Conservation (phyloP, 30 jellyfish, hydroid and myxozoan species). For the Morbakka virulenta region DNA sequence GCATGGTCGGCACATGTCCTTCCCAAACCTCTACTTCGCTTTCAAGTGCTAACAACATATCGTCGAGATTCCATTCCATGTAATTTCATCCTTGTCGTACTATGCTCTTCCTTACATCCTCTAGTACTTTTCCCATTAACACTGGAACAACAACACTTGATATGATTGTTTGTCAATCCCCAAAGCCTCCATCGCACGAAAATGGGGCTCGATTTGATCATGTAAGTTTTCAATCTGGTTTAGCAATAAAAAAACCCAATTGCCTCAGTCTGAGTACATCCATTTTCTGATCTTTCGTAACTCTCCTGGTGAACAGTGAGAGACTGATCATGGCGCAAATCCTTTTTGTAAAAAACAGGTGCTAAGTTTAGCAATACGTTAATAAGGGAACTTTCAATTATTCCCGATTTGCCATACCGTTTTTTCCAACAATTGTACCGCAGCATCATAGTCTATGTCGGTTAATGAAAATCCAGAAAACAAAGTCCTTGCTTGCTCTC, state of each 20-base stretch:
- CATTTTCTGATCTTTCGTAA: too few species aligned
- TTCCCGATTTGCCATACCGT: background rate
- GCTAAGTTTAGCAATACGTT: slow-evolving; percentile 13
- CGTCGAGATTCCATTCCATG: slow-evolving; percentile 42
- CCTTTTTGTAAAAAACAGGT: slow-evolving; percentile 18
- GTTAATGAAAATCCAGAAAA: slow-evolving; percentile 7
- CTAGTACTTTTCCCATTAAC: slow-evolving; percentile 10
- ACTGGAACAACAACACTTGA: slow-evolving; percentile 24
- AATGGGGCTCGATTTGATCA: slow-evolving; percentile 17
- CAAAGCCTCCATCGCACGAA: slow-evolving; percentile 14
- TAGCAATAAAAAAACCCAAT: too few species aligned
- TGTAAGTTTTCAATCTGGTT: background rate
- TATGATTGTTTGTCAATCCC: slow-evolving; percentile 17
- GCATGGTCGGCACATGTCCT: slow-evolving; percentile 28
- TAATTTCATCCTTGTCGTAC: background rate
- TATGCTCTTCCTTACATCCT: slow-evolving; percentile 8
- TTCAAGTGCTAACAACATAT: slow-evolving; percentile 10
- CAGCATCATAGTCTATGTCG: slow-evolving; percentile 4
- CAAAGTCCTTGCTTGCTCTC: slow-evolving; percentile 35
- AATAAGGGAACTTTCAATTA: background rate
- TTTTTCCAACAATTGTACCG: slow-evolving; percentile 2
- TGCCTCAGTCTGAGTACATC: too few species aligned
- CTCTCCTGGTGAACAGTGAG: too few species aligned
- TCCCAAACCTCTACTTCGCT: slow-evolving; percentile 23
- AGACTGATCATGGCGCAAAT: too few species aligned